Conservation (phyloP, 2,113 vertebrate species). For the Aegypius monachus region DNA sequence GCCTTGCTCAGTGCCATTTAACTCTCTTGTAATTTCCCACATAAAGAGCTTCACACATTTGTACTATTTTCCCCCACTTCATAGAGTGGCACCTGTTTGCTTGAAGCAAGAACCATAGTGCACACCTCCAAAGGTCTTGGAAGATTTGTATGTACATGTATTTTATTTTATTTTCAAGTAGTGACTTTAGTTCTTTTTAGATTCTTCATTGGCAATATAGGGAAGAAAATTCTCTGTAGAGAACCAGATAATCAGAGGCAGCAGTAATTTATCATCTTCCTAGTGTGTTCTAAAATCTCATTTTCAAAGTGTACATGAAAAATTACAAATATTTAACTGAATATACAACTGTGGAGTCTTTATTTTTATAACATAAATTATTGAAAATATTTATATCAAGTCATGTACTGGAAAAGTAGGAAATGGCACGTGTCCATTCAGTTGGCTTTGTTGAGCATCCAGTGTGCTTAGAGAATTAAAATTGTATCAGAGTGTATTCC, state of each 20-base stretch:
- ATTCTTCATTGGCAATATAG: background rate
- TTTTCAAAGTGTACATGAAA: background rate
- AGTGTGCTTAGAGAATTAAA: background rate
- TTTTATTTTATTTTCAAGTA: background rate
- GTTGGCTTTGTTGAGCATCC: background rate
- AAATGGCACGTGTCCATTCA: background rate
- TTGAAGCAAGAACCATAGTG: constrained; percentile 47
- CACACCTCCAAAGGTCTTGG: constrained; percentile 38
- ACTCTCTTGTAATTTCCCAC: constrained; percentile 59
- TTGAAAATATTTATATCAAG: background rate
- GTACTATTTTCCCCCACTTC: constrained; percentile 40
- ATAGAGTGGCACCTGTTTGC: constrained; percentile 47
- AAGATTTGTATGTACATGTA: constrained; percentile 19
- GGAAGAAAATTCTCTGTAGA: background rate
- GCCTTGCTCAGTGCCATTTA: constrained; percentile 59
- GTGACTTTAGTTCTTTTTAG: background rate
- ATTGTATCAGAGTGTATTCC: background rate
- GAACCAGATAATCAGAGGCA: background rate
- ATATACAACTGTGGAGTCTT: background rate
- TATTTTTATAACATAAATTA: background rate
- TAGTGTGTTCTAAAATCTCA: background rate
- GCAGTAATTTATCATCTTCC: background rate
- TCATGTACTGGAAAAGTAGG: background rate
- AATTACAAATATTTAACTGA: background rate
- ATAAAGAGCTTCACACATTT: constrained; percentile 56